These are phyloP conservation scores for Cremastinae sp. DNA, from an alignment of 2,888 invertebrate genomes.

Conservation along the genomic window DNA sequence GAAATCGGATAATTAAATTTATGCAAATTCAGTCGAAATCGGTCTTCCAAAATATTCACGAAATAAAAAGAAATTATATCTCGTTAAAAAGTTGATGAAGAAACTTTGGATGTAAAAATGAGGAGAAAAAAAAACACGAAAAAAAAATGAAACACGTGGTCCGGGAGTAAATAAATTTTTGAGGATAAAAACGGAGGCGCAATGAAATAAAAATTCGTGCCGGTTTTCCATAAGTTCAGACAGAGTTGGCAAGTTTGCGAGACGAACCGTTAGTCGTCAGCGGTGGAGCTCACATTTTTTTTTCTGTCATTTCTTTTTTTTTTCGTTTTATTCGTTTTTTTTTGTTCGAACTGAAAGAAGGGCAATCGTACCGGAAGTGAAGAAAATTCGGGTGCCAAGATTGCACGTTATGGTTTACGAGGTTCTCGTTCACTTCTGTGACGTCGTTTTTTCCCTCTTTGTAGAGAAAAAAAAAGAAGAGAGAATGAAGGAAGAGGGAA, in stretches of 20 bases:
- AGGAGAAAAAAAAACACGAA: too few relatives aligned
- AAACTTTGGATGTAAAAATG: too few relatives aligned
- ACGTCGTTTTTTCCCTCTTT: constrained; percentile 2
- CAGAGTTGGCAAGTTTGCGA: constrained; percentile 31
- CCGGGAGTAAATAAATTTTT: too few relatives aligned
- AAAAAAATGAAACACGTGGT: too few relatives aligned
- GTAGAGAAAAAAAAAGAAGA: neutral
- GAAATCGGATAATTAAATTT: constrained; percentile 47
- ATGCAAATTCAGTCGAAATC: constrained; percentile 54
- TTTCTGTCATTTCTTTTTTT: neutral
- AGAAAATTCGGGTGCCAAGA: constrained; percentile 54
- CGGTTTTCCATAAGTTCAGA: too few relatives aligned
- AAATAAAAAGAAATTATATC: neutral
- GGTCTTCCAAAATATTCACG: neutral
- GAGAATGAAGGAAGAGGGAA: constrained; percentile 26
- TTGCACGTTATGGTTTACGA: constrained; percentile 48
- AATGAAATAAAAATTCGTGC: too few relatives aligned
- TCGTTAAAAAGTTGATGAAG: too few relatives aligned
- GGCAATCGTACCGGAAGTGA: constrained; percentile 39
- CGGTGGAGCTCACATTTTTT: neutral
- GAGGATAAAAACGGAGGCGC: too few relatives aligned
- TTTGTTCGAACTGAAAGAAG: neutral
- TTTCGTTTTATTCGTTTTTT: neutral
- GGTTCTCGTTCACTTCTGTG: constrained; percentile 18
- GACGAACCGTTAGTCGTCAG: constrained; percentile 27